Evolutionary conservation across 2,113 vertebrate species (phyloP), one percentile per base, ranked within the genome.

Genomic region (Tichodroma muraria): DNA sequence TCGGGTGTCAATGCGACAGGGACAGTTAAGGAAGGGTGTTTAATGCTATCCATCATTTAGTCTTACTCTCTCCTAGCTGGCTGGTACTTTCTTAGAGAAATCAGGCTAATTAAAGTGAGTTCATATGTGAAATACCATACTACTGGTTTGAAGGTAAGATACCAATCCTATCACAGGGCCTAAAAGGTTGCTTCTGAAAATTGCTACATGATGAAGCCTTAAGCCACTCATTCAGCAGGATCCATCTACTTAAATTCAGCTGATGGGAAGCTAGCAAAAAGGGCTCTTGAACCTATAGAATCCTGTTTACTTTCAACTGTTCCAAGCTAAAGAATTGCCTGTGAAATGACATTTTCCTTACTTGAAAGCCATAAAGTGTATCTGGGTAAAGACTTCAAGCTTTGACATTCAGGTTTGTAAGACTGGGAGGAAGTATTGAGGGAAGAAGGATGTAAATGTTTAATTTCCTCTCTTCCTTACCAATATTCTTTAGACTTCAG

Each of bases 381-480:
- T 60, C 31, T 79, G 59, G 50, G n/a, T 73, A 80, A 91, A 90
- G 71, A 38, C 71, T 61, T 37, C 50, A 81, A n/a, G 44, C 53
- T 71, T 69, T 84, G 31, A 33, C 35, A 12, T 73, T 63, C 5
- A 54, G 20, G 22, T 80, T 80, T 64, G 28, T 79, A 80, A 76
- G 53, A 61, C 0, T 53, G 16, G 40, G 50, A 85, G 81, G 87
- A 95, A 79, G 25, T 76, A 38, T 1, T 53, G 47, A 52, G 35
- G 86, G 65, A 83, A 85, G 57, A 59, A 86, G 92, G 77, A 79
- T 82, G 59, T 86, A 87, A 90, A 71, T 81, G 60, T 92, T 92
- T 72, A 23, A 76, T 84, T 92, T 85, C 49, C 44, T 70, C 22
- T 45, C n/a, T 85, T 66, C 53, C 66, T 79, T 85, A 91, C 24